A percentile compares a stretch with the other conserved stretches of the same genome.
These are phyloP conservation scores for Larimichthys polyactis DNA, from an alignment of 2,113 vertebrate genomes.

Conservation along the genomic window DNA sequence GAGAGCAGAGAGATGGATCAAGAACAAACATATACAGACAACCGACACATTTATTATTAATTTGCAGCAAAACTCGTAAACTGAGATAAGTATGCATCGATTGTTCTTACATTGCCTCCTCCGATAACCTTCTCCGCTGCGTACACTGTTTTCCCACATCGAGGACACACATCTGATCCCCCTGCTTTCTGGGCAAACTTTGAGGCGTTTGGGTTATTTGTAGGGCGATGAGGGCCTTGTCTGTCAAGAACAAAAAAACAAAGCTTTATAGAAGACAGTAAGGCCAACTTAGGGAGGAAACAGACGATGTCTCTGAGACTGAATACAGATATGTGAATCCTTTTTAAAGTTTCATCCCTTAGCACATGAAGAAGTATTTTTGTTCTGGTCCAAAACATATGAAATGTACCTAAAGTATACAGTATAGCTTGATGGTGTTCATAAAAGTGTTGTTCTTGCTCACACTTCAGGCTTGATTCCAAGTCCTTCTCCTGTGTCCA, in stretches of 20 bases:
- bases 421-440: neutral
- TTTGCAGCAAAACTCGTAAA: neutral
- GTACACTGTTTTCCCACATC: conserved; percentile 91
- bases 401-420: neutral
- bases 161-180: conserved; percentile 89
- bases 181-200: conserved; percentile 90
- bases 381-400: neutral
- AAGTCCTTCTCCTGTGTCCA: conserved; percentile 90
- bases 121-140: conserved; percentile 96
- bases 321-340: neutral
- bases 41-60: neutral
- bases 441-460: conserved; percentile 62
- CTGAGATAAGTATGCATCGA: neutral
- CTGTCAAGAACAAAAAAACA: conserved; percentile 53
- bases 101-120: conserved; percentile 90
- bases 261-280: neutral
- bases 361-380: neutral
- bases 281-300: neutral
- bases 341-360: neutral
- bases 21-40: too few relatives aligned
- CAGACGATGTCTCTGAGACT: too few relatives aligned
- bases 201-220: conserved; percentile 89
- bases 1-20: neutral
- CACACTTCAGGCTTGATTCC: conserved; percentile 92
- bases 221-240: conserved; percentile 84